phyloP scores from a whole-genome alignment of 2,113 vertebrate species.

The Lepus americanus region DNA sequence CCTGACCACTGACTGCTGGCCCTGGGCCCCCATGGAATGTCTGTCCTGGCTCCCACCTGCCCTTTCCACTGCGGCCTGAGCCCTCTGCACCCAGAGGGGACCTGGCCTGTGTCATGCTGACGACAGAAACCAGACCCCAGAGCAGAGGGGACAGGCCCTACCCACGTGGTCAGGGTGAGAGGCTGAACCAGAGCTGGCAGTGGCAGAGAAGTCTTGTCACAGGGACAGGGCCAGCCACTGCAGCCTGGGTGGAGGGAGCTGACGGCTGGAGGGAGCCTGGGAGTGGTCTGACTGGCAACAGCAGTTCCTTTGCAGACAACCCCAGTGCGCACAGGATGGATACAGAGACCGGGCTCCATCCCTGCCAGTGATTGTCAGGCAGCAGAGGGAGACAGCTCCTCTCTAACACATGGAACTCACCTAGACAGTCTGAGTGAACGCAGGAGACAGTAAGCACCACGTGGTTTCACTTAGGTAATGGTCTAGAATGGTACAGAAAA shows the following conservation, averaged over 20 bases:
- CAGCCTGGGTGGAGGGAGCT: neutral
- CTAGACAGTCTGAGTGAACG: neutral
- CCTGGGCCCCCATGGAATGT: fast-evolving
- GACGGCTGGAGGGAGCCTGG: neutral
- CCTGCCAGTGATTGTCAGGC: too few relatives aligned
- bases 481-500: neutral
- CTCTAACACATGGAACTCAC: neutral
- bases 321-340: too few relatives aligned
- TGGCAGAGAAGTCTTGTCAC: fast-evolving
- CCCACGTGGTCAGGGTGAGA: too few relatives aligned
- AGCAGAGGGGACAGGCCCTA: too few relatives aligned
- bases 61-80: fast-evolving
- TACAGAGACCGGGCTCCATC: too few relatives aligned
- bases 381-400: fast-evolving
- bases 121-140: neutral
- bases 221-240: neutral
- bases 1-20: fast-evolving
- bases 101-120: fast-evolving
- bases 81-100: neutral
- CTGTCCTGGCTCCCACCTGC: neutral
- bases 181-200: fast-evolving
- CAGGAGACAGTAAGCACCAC: too few relatives aligned
- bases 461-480: fast-evolving
- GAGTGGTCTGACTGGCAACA: too few relatives aligned
- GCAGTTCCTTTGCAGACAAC: neutral